A percentile compares a stretch with the other conserved stretches of the same genome.
These are phyloP conservation scores for Leptobrachium ailaonicum DNA, from an alignment of 2,113 vertebrate genomes.

Conservation along the genomic window DNA sequence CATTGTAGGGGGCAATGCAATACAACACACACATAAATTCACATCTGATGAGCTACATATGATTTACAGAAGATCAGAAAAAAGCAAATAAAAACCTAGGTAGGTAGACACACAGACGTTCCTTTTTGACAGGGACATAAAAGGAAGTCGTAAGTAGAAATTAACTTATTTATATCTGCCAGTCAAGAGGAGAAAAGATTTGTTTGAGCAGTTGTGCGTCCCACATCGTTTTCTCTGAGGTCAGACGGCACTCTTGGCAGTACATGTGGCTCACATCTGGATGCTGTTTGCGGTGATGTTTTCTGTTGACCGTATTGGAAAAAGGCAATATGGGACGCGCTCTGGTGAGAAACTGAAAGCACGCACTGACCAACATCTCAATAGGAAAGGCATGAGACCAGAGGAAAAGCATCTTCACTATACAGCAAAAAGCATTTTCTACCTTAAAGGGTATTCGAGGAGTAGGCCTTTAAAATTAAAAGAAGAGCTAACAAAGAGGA, in stretches of 20 bases:
- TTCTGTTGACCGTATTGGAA: slow-evolving; percentile 26
- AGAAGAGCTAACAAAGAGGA: no score
- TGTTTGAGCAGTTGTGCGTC: slow-evolving; percentile 29
- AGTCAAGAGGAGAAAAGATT: slow-evolving; percentile 38
- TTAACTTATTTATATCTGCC: slow-evolving; percentile 34
- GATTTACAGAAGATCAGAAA: no score
- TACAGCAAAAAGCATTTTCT: no score
- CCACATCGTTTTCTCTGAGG: slow-evolving; percentile 23
- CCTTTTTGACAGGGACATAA: neutral
- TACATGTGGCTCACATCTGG: slow-evolving; percentile 38
- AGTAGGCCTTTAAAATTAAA: no score
- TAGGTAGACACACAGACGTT: neutral
- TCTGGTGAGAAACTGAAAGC: slow-evolving; percentile 1
- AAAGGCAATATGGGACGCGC: neutral
- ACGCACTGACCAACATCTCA: neutral
- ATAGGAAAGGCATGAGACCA: no score
- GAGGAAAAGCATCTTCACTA: no score
- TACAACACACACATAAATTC: no score
- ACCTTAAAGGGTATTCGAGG: no score
- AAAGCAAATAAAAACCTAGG: neutral
- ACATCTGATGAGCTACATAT: no score
- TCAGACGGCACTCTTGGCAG: slow-evolving; percentile 32
- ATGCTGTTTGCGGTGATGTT: slow-evolving; percentile 34
- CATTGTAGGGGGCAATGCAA: no score
- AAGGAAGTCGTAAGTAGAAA: slow-evolving; percentile 20